phyloP scores from a whole-genome alignment of 2,797 vertebrate species.

The Clarias pachynema region DNA sequence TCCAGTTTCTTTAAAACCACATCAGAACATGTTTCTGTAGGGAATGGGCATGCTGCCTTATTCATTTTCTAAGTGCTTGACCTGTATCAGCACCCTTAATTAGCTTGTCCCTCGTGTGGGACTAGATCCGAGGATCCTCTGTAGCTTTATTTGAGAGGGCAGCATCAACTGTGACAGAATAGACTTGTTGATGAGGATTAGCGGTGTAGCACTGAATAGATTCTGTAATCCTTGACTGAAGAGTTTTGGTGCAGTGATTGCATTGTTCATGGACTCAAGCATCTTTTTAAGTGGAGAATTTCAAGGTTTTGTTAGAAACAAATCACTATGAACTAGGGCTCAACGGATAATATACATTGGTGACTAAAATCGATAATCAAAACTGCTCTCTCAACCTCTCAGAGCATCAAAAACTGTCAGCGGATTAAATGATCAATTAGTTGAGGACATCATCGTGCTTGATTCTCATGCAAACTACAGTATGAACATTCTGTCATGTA shows the following conservation, averaged over 20 bases:
- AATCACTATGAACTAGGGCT: not conserved
- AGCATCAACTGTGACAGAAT: slow-evolving; percentile 7
- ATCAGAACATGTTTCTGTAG: slow-evolving; percentile 19
- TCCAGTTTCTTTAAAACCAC: not conserved
- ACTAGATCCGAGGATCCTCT: not conserved
- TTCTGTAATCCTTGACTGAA: slow-evolving; percentile 32
- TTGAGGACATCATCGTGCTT: too few relatives aligned
- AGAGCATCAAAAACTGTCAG: too few relatives aligned
- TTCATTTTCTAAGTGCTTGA: slow-evolving; percentile 30
- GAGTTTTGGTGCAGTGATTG: slow-evolving; percentile 22
- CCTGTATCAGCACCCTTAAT: slow-evolving; percentile 41
- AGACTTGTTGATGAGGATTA: slow-evolving; percentile 26
- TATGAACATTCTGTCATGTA: too few relatives aligned
- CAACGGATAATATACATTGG: too few relatives aligned
- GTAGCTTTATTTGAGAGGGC: slow-evolving; percentile 17
- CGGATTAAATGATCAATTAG: too few relatives aligned
- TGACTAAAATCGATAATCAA: too few relatives aligned
- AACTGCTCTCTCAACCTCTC: too few relatives aligned
- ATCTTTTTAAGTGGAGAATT: slow-evolving; percentile 23
- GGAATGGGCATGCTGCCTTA: slow-evolving; percentile 13
- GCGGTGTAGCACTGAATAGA: slow-evolving; percentile 32
- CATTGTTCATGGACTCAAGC: not conserved
- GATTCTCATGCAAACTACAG: too few relatives aligned
- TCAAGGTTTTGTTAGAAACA: slow-evolving; percentile 3
- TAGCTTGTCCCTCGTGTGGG: slow-evolving; percentile 28